Evolutionary conservation across 2,797 vertebrate genomes (phyloP), one percentile per base, ranked within the genome.

Genomic region (Nannoperca obscura): DNA sequence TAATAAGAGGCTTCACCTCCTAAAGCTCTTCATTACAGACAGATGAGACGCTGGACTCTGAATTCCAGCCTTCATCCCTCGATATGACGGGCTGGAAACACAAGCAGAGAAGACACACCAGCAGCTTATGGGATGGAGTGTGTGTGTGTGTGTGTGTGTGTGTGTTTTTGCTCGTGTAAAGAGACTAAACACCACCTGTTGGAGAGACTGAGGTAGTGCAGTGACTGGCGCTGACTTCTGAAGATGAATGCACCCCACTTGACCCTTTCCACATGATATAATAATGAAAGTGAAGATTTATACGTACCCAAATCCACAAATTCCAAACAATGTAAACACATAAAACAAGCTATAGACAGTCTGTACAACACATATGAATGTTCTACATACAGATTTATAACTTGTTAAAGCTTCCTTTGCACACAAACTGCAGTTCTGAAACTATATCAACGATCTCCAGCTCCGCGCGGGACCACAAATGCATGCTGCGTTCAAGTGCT

Each of bases 1-100:
- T 81, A 88, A 86, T 86, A 80, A 75, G 70, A 76, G 68, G 78
- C 78, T 76, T 83, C 78, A 82, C 69, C 78, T 74, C 61, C 72
- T 78, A 46, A 81, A 81, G 69, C 74, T 73, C 83, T 71, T 64
- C 75, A 88, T 79, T 79, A 78, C 81, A 53, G 40, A 83, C 64
- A 71, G 78, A 78, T 50, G 80, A 84, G 76, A 61, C 46, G 53
- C 59, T 53, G 66, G 15, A 42, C 68, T 52, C 65, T 22, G 2
- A 42, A 52, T 36, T 76, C 57, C 66, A 76, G 62, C 81, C 73
- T 54, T 77, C 76, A 77, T 74, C 79, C 57, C n/a, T 63, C 7
- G 13, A 77, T 63, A 74, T 32, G 72, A 81, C 36, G 12, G 46
- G 17, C 38, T 49, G 70, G 46, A 57, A 73, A 77, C 68, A 68